Evolutionary conservation across 2,888 invertebrate species (phyloP).

Genomic region (Sipha maydis): DNA sequence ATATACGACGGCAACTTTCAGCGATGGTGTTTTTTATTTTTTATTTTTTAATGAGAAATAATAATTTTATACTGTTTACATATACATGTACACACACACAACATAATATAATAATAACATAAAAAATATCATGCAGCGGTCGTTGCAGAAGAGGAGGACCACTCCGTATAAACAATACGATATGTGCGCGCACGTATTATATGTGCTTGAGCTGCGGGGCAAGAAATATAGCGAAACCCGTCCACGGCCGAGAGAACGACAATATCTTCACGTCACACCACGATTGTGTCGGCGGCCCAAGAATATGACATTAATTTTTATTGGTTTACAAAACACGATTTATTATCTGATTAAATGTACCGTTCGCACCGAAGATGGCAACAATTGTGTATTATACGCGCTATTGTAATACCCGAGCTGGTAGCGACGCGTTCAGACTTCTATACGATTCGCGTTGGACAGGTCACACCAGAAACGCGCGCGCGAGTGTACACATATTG

Average conservation of each 20-base stretch:
- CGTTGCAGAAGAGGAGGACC: not conserved
- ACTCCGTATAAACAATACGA: conserved; percentile 21
- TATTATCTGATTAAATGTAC: conserved; percentile 51
- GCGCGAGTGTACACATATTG: not conserved
- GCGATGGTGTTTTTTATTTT: not conserved
- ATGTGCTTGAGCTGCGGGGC: not conserved
- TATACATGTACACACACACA: no score
- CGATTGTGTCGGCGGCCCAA: conserved; percentile 23
- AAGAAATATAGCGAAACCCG: not conserved
- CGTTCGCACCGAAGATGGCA: conserved; percentile 59
- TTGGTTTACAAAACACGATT: conserved; percentile 55
- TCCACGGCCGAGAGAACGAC: not conserved
- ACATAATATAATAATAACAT: not conserved
- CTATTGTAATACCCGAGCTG: not conserved
- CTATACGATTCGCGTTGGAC: not conserved
- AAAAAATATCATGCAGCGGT: not conserved
- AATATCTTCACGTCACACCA: conserved; percentile 37
- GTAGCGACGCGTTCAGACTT: conserved; percentile 10
- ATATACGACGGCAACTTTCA: not conserved
- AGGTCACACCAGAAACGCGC: not conserved
- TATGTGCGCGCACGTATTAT: not conserved
- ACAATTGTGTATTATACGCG: conserved; percentile 7
- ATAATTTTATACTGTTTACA: not conserved
- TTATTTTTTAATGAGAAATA: conserved; percentile 52
- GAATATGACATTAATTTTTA: conserved; percentile 58